These are phyloP conservation scores for Saxidomus purpurata DNA, from an alignment of 1,140 invertebrate genomes.

Conservation along the genomic window DNA sequence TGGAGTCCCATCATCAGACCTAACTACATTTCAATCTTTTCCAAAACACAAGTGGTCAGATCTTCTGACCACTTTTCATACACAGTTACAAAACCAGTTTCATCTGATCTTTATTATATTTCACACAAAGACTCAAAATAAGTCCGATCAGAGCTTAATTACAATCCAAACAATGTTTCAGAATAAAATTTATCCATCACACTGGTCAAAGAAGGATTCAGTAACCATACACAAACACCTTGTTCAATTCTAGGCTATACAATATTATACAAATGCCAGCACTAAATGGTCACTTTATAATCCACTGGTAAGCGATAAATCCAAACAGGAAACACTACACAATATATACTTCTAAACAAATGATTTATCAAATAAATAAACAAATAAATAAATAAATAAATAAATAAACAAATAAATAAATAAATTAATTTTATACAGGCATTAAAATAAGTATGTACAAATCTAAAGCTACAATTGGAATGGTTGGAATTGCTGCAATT, in stretches of 20 bases:
- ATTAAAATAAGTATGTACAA: not conserved
- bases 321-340: not conserved
- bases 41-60: too few relatives aligned
- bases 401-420: constrained; percentile 24
- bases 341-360: not conserved
- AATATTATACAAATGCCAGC: too few relatives aligned
- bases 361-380: constrained; percentile 4
- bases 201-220: too few relatives aligned
- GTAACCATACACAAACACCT: too few relatives aligned
- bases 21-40: not conserved
- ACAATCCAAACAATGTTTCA: too few relatives aligned
- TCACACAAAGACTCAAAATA: too few relatives aligned
- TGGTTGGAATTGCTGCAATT: not conserved
- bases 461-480: not conserved
- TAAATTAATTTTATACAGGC: not conserved
- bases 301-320: not conserved
- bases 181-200: too few relatives aligned
- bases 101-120: too few relatives aligned
- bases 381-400: not conserved
- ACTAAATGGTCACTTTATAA: too few relatives aligned
- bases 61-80: not conserved
- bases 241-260: too few relatives aligned
- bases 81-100: not conserved
- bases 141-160: too few relatives aligned
- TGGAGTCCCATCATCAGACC: constrained; percentile 34